Percentiles rank a stretch among this genome's conserved stretches.
These are phyloP conservation scores for Crotalus helleri DNA, from an alignment of 2,113 vertebrate species.

Conservation along the genomic window DNA sequence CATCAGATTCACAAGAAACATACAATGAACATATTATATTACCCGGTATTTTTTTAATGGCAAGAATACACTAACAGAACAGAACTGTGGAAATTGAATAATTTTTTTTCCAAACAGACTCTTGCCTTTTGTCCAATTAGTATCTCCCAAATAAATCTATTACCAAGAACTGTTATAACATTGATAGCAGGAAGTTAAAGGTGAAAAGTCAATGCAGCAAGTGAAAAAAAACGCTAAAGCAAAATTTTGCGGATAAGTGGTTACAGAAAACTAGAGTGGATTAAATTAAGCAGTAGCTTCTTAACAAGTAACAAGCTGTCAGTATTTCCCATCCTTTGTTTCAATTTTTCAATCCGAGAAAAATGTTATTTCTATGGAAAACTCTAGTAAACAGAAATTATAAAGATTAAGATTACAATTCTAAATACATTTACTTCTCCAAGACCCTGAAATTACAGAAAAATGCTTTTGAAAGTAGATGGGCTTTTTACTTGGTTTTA, in stretches of 20 bases:
- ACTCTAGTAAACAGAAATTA: neutral
- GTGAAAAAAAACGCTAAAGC: neutral
- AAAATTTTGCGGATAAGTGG: neutral
- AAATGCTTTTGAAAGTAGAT: neutral
- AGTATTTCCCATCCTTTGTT: neutral
- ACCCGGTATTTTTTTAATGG: neutral
- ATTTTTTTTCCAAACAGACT: neutral
- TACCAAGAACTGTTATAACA: neutral
- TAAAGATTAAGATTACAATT: neutral
- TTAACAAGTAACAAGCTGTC: neutral
- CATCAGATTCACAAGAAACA: neutral
- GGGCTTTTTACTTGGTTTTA: neutral
- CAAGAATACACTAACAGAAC: neutral
- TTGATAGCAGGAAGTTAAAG: neutral
- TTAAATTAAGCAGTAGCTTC: neutral
- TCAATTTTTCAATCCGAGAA: neutral
- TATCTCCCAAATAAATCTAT: neutral
- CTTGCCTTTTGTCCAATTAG: neutral
- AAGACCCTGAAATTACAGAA: neutral
- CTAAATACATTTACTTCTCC: neutral
- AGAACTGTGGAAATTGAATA: neutral
- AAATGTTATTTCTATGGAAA: neutral
- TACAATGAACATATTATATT: neutral
- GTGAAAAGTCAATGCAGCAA: neutral
- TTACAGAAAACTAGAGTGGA: neutral